phyloP scores from a whole-genome alignment of 1,140 invertebrate species.

The Lepidurus apus region DNA sequence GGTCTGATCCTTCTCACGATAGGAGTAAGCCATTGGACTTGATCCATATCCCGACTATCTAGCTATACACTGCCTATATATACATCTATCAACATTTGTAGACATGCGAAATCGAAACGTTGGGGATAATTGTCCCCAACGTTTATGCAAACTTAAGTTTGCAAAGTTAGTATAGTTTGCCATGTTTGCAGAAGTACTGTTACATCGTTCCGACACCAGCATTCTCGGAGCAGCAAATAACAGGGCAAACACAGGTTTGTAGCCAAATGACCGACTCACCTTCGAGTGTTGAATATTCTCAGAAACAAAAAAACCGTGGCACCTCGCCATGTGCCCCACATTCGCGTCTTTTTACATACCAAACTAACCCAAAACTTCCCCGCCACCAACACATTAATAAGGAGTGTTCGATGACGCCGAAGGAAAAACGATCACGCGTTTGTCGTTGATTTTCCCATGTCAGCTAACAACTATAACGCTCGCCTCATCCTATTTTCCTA shows the following conservation, averaged over 20 bases:
- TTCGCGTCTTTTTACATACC: neutral
- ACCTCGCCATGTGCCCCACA: constrained; percentile 2
- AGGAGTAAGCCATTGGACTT: neutral
- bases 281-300: neutral
- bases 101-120: neutral
- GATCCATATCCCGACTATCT: neutral
- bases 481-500: too few relatives aligned
- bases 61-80: neutral
- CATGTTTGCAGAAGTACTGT: neutral
- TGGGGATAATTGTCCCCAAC: too few relatives aligned
- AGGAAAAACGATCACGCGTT: too few relatives aligned
- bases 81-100: neutral
- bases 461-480: too few relatives aligned
- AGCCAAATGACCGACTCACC: neutral
- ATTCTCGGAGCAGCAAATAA: neutral
- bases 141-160: too few relatives aligned
- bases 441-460: too few relatives aligned
- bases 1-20: constrained; percentile 18
- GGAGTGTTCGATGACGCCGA: neutral
- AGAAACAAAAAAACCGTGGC: neutral
- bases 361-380: neutral
- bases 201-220: neutral
- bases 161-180: neutral
- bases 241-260: neutral
- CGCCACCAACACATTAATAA: neutral